These are phyloP conservation scores for Drosophila silvestris DNA, from an alignment of 2,888 invertebrate genomes.

Conservation along the genomic window DNA sequence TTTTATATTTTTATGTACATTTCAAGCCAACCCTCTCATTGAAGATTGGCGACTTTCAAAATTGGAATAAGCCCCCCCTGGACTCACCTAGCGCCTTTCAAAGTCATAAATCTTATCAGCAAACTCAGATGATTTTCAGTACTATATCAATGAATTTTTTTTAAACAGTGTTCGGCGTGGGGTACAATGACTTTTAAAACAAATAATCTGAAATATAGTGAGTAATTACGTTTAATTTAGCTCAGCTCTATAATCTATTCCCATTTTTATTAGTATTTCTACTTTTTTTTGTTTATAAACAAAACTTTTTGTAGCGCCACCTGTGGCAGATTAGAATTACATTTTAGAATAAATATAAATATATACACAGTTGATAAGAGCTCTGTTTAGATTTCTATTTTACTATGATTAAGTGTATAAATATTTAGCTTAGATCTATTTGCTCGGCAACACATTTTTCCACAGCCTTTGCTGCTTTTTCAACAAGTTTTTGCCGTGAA, in stretches of 20 bases:
- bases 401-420: background rate
- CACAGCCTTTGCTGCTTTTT: background rate
- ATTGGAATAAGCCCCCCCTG: background rate
- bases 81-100: background rate
- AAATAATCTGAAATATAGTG: constrained; percentile 18
- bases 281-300: constrained; percentile 62
- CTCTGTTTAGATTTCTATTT: background rate
- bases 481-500: background rate
- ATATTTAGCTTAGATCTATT: background rate
- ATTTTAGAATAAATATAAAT: constrained; percentile 1
- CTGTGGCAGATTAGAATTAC: constrained; percentile 27
- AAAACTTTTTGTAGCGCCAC: constrained; percentile 41
- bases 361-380: background rate
- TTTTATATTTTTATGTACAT: background rate
- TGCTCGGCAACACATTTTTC: background rate
- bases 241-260: constrained; percentile 10
- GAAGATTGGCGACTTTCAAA: background rate
- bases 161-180: constrained; percentile 11
- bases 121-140: constrained; percentile 49
- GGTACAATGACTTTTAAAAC: constrained; percentile 53
- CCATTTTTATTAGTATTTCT: constrained; percentile 2
- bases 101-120: constrained; percentile 38
- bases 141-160: constrained; percentile 46
- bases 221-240: constrained; percentile 36
- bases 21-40: background rate